phyloP scores from a whole-genome alignment of 2,797 vertebrate species.

The Sitta carolinensis region DNA sequence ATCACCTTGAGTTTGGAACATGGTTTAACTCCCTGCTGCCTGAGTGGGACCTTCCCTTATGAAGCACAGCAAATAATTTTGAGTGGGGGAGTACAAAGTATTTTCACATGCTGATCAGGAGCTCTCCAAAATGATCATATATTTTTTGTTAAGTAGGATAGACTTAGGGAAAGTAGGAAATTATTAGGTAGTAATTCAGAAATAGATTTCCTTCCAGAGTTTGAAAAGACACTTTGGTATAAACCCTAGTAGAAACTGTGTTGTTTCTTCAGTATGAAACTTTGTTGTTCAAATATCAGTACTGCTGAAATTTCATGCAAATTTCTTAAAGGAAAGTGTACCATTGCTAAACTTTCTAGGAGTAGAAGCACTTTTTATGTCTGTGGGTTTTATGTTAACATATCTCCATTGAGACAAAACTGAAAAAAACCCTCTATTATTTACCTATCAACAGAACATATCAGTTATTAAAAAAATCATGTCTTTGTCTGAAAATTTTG shows the following conservation, averaged over 20 bases:
- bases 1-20: background rate
- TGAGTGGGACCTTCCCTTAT: background rate
- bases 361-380: background rate
- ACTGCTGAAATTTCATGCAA: background rate
- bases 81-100: background rate
- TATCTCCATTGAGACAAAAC: background rate
- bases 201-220: background rate
- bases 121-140: background rate
- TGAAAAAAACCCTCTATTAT: background rate
- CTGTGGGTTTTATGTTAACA: background rate
- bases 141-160: background rate
- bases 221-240: background rate
- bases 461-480: background rate
- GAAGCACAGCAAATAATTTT: background rate
- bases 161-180: background rate
- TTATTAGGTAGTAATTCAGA: background rate
- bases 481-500: background rate
- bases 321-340: background rate
- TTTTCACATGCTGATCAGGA: background rate
- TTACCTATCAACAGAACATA: background rate
- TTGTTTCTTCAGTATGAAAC: background rate
- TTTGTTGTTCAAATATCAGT: background rate
- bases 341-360: background rate
- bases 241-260: background rate
- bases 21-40: background rate